Evolutionary conservation across 2,113 vertebrate species (phyloP), one percentile per base, ranked within the genome.

Genomic region (Trogon surrucura): DNA sequence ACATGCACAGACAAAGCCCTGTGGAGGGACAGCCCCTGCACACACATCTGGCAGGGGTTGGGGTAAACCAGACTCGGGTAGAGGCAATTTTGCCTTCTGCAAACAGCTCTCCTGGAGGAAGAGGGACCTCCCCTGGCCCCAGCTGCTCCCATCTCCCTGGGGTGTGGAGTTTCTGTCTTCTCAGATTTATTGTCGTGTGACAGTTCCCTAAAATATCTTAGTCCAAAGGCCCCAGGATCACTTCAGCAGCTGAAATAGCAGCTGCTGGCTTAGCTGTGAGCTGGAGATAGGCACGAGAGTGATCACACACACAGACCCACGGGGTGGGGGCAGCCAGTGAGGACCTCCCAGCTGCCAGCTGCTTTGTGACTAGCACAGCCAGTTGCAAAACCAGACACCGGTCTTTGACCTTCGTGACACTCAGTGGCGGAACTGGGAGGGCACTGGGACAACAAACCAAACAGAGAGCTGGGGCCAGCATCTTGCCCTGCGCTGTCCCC

Each of bases 161-260:
- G 51, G 69, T 9, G 13, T 44, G 69, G 51, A 60, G 65, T 74
- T 91, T 69, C 41, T 56, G n/a, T 18, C 83, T 91, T 86, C 92
- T 95, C 94, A 67, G 65, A 81, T 93, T 86, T 79, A 92, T 71
- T 88, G 75, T 57, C 1, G 23, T 41, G 2, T 32, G 36, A 62
- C 9, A 71, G 80, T 30, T 41, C 86, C 92, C 89, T 81, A 87
- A 96, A 97, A 96, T 96, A 96, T 80, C 85, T 60, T 6, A 54
- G 26, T 62, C 56, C 92, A 74, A 86, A 91, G 77, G 88, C 65
- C 20, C 32, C 0, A 1, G 92, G 41, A 66, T 88, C 77, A 57
- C 30, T 95, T 48, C 79, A 78, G 44, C 92, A 94, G 94, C 91
- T 95, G 96, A 95, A 58, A n/a, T 1, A 56, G 86, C 94, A 91